Conservation (phyloP, 2,888 invertebrate genomes). For the Drosophila cracens region DNA sequence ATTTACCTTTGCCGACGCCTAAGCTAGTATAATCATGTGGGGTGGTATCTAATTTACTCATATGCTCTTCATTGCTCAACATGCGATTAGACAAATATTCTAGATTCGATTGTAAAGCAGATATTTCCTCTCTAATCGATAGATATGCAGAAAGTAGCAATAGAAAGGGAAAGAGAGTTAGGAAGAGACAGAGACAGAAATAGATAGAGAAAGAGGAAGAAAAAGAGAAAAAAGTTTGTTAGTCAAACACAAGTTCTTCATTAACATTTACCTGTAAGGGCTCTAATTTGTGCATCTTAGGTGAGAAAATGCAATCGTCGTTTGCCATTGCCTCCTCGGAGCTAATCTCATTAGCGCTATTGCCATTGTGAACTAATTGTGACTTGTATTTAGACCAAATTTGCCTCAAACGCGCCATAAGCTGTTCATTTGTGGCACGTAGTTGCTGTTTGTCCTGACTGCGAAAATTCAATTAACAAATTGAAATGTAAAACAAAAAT, state of each 20-base stretch:
- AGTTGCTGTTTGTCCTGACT: constrained; percentile 83
- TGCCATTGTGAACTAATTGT: constrained; percentile 56
- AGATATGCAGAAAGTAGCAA: constrained; percentile 16
- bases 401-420: constrained; percentile 83
- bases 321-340: constrained; percentile 43
- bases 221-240: constrained; percentile 53
- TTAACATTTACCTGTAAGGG: constrained; percentile 59
- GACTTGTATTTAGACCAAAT: constrained; percentile 84
- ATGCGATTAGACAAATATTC: constrained; percentile 85
- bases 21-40: constrained; percentile 82
- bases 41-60: constrained; percentile 83
- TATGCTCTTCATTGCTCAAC: constrained; percentile 84
- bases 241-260: constrained; percentile 55
- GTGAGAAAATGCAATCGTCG: constrained; percentile 75
- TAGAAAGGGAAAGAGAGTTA: constrained; percentile 28
- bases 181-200: constrained; percentile 27
- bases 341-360: constrained; percentile 37
- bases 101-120: constrained; percentile 85
- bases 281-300: constrained; percentile 46
- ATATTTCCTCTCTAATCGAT: constrained; percentile 84
- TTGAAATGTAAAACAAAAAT: constrained; percentile 4
- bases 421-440: constrained; percentile 83
- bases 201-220: constrained; percentile 34
- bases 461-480: constrained; percentile 27
- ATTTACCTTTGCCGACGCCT: constrained; percentile 83